Evolutionary conservation across 2,797 vertebrate genomes (phyloP).

Genomic region (Nannoperca obscura): DNA sequence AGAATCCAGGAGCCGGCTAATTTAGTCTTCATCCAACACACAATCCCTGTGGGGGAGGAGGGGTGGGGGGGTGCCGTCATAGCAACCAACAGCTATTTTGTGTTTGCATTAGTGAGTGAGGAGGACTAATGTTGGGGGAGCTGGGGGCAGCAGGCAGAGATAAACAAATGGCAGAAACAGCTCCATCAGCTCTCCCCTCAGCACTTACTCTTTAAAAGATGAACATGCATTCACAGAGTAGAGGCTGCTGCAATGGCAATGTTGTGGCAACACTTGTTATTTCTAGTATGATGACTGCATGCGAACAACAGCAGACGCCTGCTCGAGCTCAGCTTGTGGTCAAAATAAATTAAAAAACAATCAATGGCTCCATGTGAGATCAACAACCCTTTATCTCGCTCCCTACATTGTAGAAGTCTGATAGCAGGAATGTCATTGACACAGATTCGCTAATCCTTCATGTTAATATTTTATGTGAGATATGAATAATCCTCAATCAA

Average conservation of each 20-base stretch:
- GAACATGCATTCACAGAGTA: constrained; percentile 34
- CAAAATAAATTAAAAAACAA: constrained; percentile 22
- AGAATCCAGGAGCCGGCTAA: constrained; percentile 65
- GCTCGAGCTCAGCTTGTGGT: constrained; percentile 31
- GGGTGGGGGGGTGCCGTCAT: constrained; percentile 80
- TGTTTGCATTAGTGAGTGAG: constrained; percentile 81
- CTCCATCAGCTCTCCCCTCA: constrained; percentile 47
- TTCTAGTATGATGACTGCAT: constrained; percentile 53
- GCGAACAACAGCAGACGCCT: constrained; percentile 49
- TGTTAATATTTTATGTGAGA: constrained; percentile 63
- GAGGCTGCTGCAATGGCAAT: constrained; percentile 32
- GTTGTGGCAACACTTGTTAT: constrained; percentile 69
- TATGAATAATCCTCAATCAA: constrained; percentile 55
- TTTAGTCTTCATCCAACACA: constrained; percentile 78
- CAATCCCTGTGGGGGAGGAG: constrained; percentile 73
- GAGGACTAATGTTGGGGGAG: constrained; percentile 71
- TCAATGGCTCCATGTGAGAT: neutral
- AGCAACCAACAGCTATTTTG: constrained; percentile 85
- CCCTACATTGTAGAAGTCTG: neutral
- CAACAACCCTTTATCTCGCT: constrained; percentile 5
- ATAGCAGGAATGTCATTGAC: constrained; percentile 32
- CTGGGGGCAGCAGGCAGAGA: constrained; percentile 59
- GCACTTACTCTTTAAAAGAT: constrained; percentile 39
- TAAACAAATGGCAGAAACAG: constrained; percentile 72
- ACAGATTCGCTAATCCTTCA: constrained; percentile 48